Evolutionary conservation across 2,888 invertebrate species (phyloP), one percentile per base, ranked within the genome.

Genomic region (Melanargia galathea): DNA sequence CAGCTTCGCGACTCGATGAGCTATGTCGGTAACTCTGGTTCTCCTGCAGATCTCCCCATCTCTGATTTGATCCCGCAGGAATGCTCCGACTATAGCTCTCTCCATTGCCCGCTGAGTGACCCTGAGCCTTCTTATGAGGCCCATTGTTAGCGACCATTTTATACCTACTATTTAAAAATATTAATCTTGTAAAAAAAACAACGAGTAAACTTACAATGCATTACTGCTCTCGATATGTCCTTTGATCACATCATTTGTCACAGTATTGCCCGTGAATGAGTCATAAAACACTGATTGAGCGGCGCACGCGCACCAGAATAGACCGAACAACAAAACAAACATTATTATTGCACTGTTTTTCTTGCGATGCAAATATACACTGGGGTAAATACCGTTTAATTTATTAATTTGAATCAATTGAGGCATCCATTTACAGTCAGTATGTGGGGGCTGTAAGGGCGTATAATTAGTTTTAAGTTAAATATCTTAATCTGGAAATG

Each of bases 201-300:
- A 24, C 5, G n/a, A n/a, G n/a, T 1, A 24, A 24, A 18, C 51
- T 51, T 30, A 51, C 51, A 51, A 51, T 18, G 51, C 33, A 30
- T 16, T 30, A 18, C 33, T 51, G 16, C 30, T 30, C 26, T 51
- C 33, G 10, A 51, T 51, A 18, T 51, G 51, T 8, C 51, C 51
- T 18, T 51, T 51, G 4, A 51, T 18, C 16, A 26, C 51, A 10
- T 51, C 51, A 16, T 18, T 33, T 30, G 16, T 4, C 10, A 51
- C 16, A 7, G 51, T 51, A 8, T 51, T 51, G 2, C 51, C 51
- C 10, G 51, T 33, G 16, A 18, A 51, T 16, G 51, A 51, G 5
- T 51, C 51, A 16, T 18, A 51, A 26, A 51, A 51, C 33, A 18
- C 18, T 4, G 51, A 16, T 18, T 51, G 51, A 7, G 51, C 51